Base-by-base conservation (phyloP, 1,140 invertebrate genomes). In the Drosophila sucinea region DNA sequence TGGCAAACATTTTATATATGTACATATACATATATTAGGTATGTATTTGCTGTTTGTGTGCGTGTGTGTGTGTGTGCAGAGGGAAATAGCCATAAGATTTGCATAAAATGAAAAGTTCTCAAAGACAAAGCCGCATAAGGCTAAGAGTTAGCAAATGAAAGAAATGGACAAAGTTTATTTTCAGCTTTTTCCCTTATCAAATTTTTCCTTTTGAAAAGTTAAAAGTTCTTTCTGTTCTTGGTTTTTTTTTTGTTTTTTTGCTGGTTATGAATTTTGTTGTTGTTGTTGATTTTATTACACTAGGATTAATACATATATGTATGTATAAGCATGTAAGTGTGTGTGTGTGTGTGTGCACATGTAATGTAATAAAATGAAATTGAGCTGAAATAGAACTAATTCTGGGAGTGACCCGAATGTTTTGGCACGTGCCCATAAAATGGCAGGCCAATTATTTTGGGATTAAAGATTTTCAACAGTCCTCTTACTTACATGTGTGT, bases 321-420 rank as follows among this genome's bases (percentile, higher is more conserved):
- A 27, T 10, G 2, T 10, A 10, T 4, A 51, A 3, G 11, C 11
- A 11, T 11, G 11, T 11, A 8, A 57, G 30, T 51, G 17, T 58
- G 32, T 76, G 51, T 54, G 7, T 51, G 3, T 27, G 6, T 51
- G 10, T 25, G 4, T 10, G 17, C 7, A 27, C 44, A 51, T 51
- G 65, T 60, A 69, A 69, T 62, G 73, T 67, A 76, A 76, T 76
- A 56, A 76, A 70, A 64, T 10, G 73, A 63, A 60, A 76, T 64
- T 25, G 73, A 76, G 73, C 6, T 51, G 44, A 51, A 51, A 51
- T 51, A 51, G 44, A 51, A 51, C 40, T 60, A 5, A 63, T 17
- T 35, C 41, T 35, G 38, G 32, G 33, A 40, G 38, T 32, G n/a
- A 1, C 29, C 55, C 3, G 30, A 61, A 29, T 35, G 41, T 25